phyloP scores from a whole-genome alignment of 2,113 vertebrate genomes.

The Micronycteris hirsuta region DNA sequence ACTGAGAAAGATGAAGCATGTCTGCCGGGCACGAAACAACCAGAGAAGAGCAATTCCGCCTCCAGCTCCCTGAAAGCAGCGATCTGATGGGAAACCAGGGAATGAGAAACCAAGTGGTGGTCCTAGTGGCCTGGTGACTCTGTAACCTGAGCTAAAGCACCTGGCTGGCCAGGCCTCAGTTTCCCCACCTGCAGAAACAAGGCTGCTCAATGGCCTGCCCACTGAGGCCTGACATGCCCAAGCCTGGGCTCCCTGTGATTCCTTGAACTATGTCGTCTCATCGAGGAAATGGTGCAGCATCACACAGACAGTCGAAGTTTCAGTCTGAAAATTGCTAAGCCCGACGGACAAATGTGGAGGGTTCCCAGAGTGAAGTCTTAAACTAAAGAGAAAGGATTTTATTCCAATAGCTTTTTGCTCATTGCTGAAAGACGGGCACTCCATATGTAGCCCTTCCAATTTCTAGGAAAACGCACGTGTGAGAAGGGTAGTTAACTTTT shows the following conservation, averaged over 20 bases:
- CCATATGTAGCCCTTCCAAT: constrained; percentile 25
- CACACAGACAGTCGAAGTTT: constrained; percentile 15
- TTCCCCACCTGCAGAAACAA: background rate
- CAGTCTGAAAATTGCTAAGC: constrained; percentile 12
- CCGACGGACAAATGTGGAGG: constrained; percentile 44
- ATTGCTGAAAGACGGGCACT: background rate
- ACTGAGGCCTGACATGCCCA: background rate
- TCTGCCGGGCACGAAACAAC: background rate
- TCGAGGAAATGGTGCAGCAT: background rate
- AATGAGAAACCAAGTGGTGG: background rate
- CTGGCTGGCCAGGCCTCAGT: background rate
- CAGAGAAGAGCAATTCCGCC: background rate
- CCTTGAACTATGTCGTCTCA: constrained; percentile 14
- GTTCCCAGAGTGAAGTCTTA: constrained; percentile 5
- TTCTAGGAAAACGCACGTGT: constrained; percentile 55
- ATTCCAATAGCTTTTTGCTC: constrained; percentile 36
- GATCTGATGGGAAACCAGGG: background rate
- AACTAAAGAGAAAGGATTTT: constrained; percentile 41
- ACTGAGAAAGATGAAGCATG: background rate
- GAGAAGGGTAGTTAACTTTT: constrained; percentile 61
- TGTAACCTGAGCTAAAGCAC: background rate
- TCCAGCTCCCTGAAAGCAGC: background rate
- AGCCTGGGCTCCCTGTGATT: background rate
- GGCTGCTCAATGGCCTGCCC: background rate
- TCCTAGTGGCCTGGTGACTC: background rate